Evolutionary conservation across 1,140 invertebrate species (phyloP).

Genomic region (Meloidogyne exigua): DNA sequence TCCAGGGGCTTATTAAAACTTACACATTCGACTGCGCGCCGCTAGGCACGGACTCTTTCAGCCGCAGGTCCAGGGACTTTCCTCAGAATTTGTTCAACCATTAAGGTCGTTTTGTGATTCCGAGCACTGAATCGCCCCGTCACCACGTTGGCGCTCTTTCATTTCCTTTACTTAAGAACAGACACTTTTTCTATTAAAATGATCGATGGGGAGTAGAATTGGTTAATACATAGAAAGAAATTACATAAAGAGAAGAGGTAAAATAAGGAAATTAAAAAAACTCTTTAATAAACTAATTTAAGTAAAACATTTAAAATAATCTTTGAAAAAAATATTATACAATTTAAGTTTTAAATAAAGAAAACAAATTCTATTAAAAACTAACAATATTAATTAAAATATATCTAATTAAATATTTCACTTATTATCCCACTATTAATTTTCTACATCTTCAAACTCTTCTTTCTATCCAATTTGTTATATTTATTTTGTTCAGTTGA

Average conservation of each 20-base stretch:
- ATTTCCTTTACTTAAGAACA: background rate
- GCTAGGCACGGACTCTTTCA: conserved; percentile 29
- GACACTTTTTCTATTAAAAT: background rate
- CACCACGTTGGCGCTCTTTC: background rate
- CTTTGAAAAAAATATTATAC: too few relatives aligned
- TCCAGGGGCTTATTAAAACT: conserved; percentile 10
- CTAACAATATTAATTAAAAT: too few relatives aligned
- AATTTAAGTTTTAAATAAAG: too few relatives aligned
- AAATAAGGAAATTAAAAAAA: too few relatives aligned
- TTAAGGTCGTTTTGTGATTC: conserved; percentile 28
- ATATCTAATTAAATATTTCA: too few relatives aligned
- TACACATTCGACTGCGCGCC: conserved; percentile 26
- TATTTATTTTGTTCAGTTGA: background rate
- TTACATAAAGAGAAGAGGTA: background rate
- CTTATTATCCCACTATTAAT: too few relatives aligned
- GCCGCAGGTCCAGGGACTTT: conserved; percentile 38
- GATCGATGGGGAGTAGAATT: background rate
- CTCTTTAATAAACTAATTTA: too few relatives aligned
- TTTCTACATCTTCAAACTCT: background rate
- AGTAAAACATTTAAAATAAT: too few relatives aligned
- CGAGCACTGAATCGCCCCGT: conserved; percentile 16
- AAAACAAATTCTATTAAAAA: too few relatives aligned
- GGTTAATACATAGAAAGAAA: background rate
- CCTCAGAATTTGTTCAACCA: conserved; percentile 27
- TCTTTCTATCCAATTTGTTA: background rate